These are phyloP conservation scores for Calidris pugnax DNA, from an alignment of 2,113 vertebrate species.

Conservation along the genomic window DNA sequence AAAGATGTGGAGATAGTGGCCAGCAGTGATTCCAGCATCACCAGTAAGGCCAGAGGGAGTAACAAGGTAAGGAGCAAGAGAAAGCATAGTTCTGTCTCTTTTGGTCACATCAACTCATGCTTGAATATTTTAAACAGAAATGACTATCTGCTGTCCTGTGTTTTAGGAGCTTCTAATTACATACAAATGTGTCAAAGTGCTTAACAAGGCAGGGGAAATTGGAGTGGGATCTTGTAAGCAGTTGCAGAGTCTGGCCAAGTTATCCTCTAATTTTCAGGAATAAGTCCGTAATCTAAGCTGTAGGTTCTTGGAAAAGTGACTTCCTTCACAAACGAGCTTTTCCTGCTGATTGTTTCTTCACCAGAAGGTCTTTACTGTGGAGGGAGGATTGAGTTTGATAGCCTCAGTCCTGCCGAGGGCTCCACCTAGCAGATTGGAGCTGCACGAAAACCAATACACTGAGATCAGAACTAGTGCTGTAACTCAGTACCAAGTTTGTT, in stretches of 20 bases:
- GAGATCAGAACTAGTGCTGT: not conserved
- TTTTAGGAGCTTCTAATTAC: not conserved
- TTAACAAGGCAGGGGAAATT: not conserved
- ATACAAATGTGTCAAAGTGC: not conserved
- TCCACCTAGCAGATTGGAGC: not conserved
- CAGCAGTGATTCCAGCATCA: slow-evolving; percentile 96
- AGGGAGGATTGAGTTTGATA: not conserved
- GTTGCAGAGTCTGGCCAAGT: not conserved
- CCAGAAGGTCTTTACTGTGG: not conserved
- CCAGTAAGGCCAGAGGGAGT: slow-evolving; percentile 95
- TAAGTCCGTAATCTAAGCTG: not conserved
- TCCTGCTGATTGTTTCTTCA: not conserved
- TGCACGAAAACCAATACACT: not conserved
- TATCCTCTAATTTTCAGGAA: not conserved
- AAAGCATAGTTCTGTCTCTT: not conserved
- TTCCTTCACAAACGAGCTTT: not conserved
- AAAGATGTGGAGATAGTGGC: slow-evolving; percentile 95
- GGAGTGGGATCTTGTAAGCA: not conserved
- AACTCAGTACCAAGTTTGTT: not conserved
- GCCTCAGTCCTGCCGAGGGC: not conserved
- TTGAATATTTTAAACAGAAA: not conserved
- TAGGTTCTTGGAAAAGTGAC: not conserved
- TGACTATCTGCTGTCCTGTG: not conserved
- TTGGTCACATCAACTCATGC: not conserved
- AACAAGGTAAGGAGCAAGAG: slow-evolving; percentile 85